Evolutionary conservation across 1,140 invertebrate genomes (phyloP).

Genomic region (Pseudomyrmex pallidus): DNA sequence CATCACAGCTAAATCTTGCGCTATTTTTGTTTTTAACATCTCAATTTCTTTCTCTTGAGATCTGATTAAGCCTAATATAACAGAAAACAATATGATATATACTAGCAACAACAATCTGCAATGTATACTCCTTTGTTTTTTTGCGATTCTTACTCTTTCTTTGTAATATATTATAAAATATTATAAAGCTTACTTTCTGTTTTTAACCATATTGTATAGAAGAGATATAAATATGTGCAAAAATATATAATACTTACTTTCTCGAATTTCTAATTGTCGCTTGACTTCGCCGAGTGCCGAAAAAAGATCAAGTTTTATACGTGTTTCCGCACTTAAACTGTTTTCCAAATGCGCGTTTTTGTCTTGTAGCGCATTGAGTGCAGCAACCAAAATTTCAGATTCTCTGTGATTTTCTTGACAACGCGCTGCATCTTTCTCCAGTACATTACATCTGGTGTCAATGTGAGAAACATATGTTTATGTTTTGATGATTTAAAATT

Average conservation of each 20-base stretch:
- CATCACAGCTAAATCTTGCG: slow-evolving; percentile 96
- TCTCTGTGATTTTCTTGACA: slow-evolving; percentile 91
- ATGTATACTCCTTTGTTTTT: background rate
- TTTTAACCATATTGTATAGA: background rate
- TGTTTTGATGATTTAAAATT: background rate
- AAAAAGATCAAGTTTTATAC: slow-evolving; percentile 98
- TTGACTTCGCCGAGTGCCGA: slow-evolving; percentile 98
- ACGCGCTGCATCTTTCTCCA: slow-evolving; percentile 81
- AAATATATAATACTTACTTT: slow-evolving; percentile 88
- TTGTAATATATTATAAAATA: too few species aligned
- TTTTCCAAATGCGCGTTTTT: slow-evolving; percentile 96
- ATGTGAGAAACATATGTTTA: background rate
- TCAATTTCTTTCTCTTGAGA: slow-evolving; percentile 95
- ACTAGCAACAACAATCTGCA: slow-evolving; percentile 1
- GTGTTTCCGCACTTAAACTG: slow-evolving; percentile 96
- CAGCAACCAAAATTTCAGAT: slow-evolving; percentile 92
- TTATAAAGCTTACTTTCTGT: background rate
- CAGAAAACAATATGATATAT: slow-evolving; percentile 53
- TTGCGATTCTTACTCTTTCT: background rate
- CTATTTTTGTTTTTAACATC: slow-evolving; percentile 95
- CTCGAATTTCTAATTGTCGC: slow-evolving; percentile 95
- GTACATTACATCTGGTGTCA: slow-evolving; percentile 70
- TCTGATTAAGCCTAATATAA: slow-evolving; percentile 88
- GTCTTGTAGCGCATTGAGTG: slow-evolving; percentile 93
- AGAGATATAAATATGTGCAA: background rate